phyloP scores from a whole-genome alignment of 2,888 invertebrate genomes.

The Phrixothrix hirtus region DNA sequence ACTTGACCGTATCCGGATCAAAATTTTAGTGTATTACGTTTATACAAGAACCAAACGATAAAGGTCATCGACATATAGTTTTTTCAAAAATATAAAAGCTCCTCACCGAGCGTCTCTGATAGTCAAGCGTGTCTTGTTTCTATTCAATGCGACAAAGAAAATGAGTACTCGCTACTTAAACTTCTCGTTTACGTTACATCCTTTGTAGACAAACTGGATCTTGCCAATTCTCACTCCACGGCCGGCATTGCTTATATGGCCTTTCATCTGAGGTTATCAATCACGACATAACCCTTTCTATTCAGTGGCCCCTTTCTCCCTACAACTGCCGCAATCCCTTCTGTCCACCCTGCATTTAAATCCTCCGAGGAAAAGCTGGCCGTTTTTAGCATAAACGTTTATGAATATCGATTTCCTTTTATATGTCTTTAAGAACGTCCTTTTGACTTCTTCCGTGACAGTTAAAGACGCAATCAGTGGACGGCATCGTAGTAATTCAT shows the following conservation, averaged over 20 bases:
- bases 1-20: constrained; percentile 45
- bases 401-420: constrained; percentile 26
- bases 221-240: constrained; percentile 20
- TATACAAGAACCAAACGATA: constrained; percentile 4
- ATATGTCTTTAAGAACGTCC: constrained; percentile 4
- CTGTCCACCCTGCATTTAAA: constrained; percentile 31
- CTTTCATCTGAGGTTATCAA: constrained; percentile 35
- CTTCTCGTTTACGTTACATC: constrained; percentile 5
- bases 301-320: constrained; percentile 29
- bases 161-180: constrained; percentile 4
- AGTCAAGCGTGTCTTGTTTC: neutral
- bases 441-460: constrained; percentile 8
- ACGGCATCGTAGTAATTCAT: constrained; percentile 28
- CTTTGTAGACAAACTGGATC: constrained; percentile 21
- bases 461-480: constrained; percentile 15
- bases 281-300: constrained; percentile 36
- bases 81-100: neutral
- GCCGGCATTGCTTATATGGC: constrained; percentile 21
- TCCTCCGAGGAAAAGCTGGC: constrained; percentile 30
- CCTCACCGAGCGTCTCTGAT: neutral
- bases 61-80: constrained; percentile 15
- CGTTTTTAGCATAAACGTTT: constrained; percentile 28
- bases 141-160: neutral
- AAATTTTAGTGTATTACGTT: constrained; percentile 23
- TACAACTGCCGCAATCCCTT: constrained; percentile 22